Percentiles rank a stretch among this genome's conserved stretches.
Conservation (phyloP, 2,113 vertebrate species). For the Antigone vipio region DNA sequence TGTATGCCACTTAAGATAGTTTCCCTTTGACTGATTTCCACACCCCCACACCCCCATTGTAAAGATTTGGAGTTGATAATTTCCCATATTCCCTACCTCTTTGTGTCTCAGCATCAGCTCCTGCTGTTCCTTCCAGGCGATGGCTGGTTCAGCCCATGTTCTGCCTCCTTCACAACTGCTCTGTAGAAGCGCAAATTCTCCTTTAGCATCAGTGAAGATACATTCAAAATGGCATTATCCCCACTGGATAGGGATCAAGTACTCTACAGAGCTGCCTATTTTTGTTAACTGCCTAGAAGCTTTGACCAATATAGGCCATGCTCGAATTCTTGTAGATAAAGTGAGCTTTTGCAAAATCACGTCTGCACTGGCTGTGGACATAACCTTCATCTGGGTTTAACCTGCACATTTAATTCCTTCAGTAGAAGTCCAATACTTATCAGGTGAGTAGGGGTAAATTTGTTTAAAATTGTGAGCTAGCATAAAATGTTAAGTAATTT, state of each 20-base stretch:
- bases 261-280: not conserved
- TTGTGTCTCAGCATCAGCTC: not conserved
- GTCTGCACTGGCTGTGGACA: not conserved
- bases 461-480: not conserved
- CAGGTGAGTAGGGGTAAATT: not conserved
- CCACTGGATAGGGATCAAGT: not conserved
- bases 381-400: not conserved
- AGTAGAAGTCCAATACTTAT: not conserved
- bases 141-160: fast-evolving
- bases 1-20: not conserved
- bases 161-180: not conserved
- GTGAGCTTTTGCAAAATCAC: not conserved
- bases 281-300: not conserved
- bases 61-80: not conserved
- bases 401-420: not conserved
- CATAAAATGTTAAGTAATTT: not conserved
- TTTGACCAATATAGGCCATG: not conserved
- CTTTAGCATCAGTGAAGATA: fast-evolving
- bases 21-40: not conserved
- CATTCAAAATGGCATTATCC: not conserved
- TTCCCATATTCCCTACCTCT: not conserved
- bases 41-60: not conserved
- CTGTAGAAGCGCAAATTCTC: not conserved
- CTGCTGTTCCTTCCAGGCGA: not conserved
- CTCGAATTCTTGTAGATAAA: not conserved